phyloP scores from a whole-genome alignment of 1,140 invertebrate species.

The Aphidius ervi region DNA sequence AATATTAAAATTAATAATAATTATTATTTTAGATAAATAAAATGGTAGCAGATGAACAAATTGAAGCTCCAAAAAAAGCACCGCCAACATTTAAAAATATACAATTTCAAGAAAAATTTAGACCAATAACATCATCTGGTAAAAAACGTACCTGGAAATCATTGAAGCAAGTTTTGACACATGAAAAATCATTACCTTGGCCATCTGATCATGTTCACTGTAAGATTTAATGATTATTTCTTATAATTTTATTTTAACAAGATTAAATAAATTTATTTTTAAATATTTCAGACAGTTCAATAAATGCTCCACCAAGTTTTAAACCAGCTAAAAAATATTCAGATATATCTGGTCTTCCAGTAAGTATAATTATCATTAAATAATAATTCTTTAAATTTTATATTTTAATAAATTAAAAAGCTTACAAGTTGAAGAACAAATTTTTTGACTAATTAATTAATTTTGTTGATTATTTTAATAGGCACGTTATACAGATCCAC shows the following conservation, averaged over 20 bases:
- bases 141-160: constrained; percentile 75
- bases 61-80: constrained; percentile 40
- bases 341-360: constrained; percentile 81
- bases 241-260: too few relatives aligned
- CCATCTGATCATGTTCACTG: constrained; percentile 62
- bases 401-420: constrained; percentile 6
- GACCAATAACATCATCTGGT: constrained; percentile 50
- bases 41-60: constrained; percentile 45
- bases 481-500: constrained; percentile 86
- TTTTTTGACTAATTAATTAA: constrained; percentile 7
- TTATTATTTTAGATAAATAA: constrained; percentile 13
- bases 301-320: constrained; percentile 87
- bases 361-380: constrained; percentile 44
- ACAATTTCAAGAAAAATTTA: constrained; percentile 49
- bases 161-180: constrained; percentile 72
- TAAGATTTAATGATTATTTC: too few relatives aligned
- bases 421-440: neutral
- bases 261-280: too few relatives aligned
- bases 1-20: too few relatives aligned
- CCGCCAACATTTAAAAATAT: constrained; percentile 43
- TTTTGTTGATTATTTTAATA: constrained; percentile 43
- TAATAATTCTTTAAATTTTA: too few relatives aligned
- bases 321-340: constrained; percentile 91
- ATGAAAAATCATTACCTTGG: constrained; percentile 69
- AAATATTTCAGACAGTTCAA: constrained; percentile 63